Evolutionary conservation across 2,888 invertebrate genomes (phyloP), one percentile per base, ranked within the genome.

Genomic region (Chymomyza fuscimana): DNA sequence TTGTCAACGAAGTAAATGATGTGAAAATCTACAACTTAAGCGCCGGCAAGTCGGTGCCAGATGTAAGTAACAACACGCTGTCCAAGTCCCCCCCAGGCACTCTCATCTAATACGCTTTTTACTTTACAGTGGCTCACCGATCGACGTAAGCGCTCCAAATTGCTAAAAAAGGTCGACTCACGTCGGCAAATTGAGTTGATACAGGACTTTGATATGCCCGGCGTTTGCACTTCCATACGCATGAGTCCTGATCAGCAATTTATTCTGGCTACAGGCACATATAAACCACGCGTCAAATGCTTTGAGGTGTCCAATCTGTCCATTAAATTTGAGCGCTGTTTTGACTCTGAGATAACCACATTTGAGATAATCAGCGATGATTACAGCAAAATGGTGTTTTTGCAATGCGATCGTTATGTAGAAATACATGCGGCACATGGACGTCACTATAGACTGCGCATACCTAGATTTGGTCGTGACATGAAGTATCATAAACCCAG

Each of bases 141-240:
- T 88, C 93, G 95, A 81, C 97, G 97, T 91, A 94, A 96, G 87
- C 93, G 97, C 79, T 94, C 95, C 7, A 92, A 98, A 74, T 93
- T 96, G 65, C 97, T 97, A 91, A 97, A 97, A 92, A 96, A 98
- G 95, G 95, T 96, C 52, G 98, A 98, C 90, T 93, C 99, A 62
- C 93, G 98, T 80, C 94, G 96, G 81, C 94, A 98, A 89, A 97
- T 99, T 83, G 97, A 99, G 92, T 94, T 99, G 56, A 97, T 99
- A 79, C 99, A 99, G 92, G 99, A 99, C 90, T 99, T 99, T 93
- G 97, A 98, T 83, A 99, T 99, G 99, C 99, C 99, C 32, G 97
- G 95, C 63, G 94, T 99, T 0, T 98, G 98, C 89, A 96, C 95
- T 19, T 94, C 95, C 65, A 93, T 99, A 29, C 94, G 95, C 87